A percentile compares a stretch with the other conserved stretches of the same genome.
Evolutionary conservation across 1,140 invertebrate genomes (phyloP).

Genomic region (Euura lappo): DNA sequence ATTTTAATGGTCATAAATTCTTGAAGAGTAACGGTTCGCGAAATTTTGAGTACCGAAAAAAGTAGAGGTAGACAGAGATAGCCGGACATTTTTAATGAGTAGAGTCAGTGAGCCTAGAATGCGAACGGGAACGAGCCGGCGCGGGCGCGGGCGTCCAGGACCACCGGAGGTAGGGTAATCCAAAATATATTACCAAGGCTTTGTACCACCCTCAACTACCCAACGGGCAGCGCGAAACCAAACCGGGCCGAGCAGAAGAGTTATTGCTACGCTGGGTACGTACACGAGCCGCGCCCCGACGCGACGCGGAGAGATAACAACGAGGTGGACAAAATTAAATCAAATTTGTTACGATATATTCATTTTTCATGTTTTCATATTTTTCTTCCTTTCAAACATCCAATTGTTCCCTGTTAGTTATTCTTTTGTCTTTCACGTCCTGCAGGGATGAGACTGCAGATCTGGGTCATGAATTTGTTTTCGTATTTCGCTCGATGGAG

Average conservation of each 20-base stretch:
- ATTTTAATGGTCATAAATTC: too few species aligned
- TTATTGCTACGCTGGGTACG: background rate
- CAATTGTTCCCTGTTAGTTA: too few species aligned
- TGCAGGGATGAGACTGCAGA: too few species aligned
- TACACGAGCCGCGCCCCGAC: background rate
- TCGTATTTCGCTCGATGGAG: too few species aligned
- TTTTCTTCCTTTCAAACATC: too few species aligned
- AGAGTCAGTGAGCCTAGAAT: slow-evolving; percentile 28
- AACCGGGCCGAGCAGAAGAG: background rate
- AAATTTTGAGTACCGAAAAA: too few species aligned
- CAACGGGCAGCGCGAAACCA: slow-evolving; percentile 8
- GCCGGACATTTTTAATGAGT: slow-evolving; percentile 50
- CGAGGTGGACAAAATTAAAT: too few species aligned
- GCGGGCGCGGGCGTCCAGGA: slow-evolving; percentile 10
- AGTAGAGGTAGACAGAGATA: background rate
- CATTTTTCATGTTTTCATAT: too few species aligned
- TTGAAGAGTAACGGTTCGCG: too few species aligned
- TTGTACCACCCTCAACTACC: slow-evolving; percentile 36
- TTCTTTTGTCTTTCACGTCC: too few species aligned
- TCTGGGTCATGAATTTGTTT: too few species aligned
- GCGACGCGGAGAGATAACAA: slow-evolving; percentile 18
- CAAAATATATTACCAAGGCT: slow-evolving; percentile 55
- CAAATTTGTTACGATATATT: too few species aligned
- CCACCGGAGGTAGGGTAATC: slow-evolving; percentile 43
- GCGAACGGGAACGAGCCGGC: slow-evolving; percentile 16